Conservation (phyloP, 30 jellyfish, hydroid and myxozoan species). For the Sanderia malayensis region DNA sequence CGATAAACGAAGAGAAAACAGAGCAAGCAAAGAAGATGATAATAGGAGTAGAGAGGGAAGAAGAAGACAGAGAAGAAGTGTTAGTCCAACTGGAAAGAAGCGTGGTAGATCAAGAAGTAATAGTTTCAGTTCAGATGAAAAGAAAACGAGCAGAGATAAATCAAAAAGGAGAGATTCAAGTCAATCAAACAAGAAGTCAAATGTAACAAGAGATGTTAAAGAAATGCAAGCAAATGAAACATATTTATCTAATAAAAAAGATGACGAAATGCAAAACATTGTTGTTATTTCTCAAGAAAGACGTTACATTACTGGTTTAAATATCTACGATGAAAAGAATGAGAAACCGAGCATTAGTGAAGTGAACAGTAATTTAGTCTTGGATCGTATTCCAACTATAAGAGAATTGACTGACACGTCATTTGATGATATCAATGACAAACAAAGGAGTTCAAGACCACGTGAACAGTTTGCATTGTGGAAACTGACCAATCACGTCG, state of each 20-base stretch:
- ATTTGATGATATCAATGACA: neutral
- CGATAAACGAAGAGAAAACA: neutral
- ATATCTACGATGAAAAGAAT: neutral
- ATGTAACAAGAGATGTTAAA: neutral
- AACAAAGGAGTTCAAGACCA: constrained; percentile 17
- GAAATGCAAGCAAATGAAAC: constrained; percentile 1
- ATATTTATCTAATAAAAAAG: no score
- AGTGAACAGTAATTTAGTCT: neutral
- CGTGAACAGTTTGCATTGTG: constrained; percentile 89
- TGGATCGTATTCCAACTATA: constrained; percentile 8
- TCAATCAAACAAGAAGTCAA: constrained; percentile 20
- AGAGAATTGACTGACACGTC: neutral
- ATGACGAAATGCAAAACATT: neutral
- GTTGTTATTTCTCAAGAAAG: neutral
- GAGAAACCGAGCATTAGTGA: neutral
- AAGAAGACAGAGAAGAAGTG: neutral
- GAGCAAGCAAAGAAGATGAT: neutral
- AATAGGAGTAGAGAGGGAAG: neutral
- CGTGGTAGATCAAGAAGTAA: constrained; percentile 42
- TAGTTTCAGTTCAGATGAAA: constrained; percentile 37
- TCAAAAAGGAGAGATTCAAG: constrained; percentile 19
- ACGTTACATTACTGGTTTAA: neutral
- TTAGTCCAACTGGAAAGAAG: constrained; percentile 3
- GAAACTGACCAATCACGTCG: constrained; percentile 46
- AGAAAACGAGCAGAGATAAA: constrained; percentile 11